Evolutionary conservation across 2,797 vertebrate genomes (phyloP), one percentile per base, ranked within the genome.

Genomic region (Cynopterus sphinx): DNA sequence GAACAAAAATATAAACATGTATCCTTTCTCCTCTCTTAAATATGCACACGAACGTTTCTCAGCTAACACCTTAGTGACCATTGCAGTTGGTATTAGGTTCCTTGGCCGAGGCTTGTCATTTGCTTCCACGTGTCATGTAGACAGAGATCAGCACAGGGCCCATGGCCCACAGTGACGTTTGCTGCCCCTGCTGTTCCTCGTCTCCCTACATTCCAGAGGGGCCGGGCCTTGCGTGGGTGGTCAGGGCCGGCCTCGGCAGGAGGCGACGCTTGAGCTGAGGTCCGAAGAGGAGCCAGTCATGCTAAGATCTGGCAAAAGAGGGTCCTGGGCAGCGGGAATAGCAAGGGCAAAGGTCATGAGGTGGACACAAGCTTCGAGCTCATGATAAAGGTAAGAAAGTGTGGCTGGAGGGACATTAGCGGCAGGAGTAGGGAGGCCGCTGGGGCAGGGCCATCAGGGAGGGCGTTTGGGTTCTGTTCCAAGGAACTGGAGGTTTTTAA

Each of bases 361-460:
- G 24, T 13, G 22, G 59, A 49, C 31, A 5, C 4, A 21, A 33
- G 57, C 78, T 86, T 33, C 41, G 31, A 2, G 28, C 26, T 8
- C 65, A 36, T 0, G 31, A 49, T 67, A 41, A 88, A 63, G 39
- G 22, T 36, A 28, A 36, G 78, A 51, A 43, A 82, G 28, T 2
- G 26, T 11, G 17, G 24, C 26, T 19, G 57, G 13, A 33, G 70
- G 28, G 39, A 39, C 61, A 46, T 24, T 9, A 31, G 28, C 5
- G 28, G 17, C 9, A 61, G 31, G 6, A 55, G 49, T 0, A 0
- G 39, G 21, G 39, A 6, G 43, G 46, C 10, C 1, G 0, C 22
- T 19, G 6, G 1, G 36, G 5, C 26, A 2, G 36, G 16, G 9
- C 21, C 1, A 22, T 28, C n/a, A 5, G 16, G 8, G 2, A 2